Evolutionary conservation across 1,140 invertebrate species (phyloP).

Genomic region (Macrostomum lignano): DNA sequence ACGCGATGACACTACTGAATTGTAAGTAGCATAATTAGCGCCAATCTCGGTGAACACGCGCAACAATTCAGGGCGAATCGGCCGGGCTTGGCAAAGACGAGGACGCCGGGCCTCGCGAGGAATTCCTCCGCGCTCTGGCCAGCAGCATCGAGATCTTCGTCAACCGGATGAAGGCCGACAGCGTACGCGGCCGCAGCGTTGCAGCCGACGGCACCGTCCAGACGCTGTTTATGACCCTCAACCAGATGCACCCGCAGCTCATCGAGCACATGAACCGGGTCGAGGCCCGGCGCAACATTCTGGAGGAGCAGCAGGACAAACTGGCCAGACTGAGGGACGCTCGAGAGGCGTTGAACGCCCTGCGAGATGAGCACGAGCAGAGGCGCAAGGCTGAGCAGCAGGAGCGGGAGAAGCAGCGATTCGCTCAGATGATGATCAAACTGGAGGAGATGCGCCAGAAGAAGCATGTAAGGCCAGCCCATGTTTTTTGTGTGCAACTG

Average conservation of each 20-base stretch:
- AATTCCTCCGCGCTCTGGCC: conserved; percentile 41
- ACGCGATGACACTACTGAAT: too few species aligned
- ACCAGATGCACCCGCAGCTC: conserved; percentile 70
- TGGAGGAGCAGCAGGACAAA: conserved; percentile 75
- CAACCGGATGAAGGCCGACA: too few species aligned
- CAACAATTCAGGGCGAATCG: conserved; percentile 10
- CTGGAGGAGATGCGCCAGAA: too few species aligned
- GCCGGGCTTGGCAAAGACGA: conserved; percentile 37
- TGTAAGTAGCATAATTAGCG: too few species aligned
- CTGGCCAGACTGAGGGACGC: conserved; percentile 70
- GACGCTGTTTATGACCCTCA: conserved; percentile 77
- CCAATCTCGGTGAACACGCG: neutral
- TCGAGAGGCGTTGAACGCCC: conserved; percentile 64
- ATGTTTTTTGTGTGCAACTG: too few species aligned
- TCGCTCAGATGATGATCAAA: conserved; percentile 85
- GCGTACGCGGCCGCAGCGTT: conserved; percentile 62
- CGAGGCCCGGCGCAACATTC: conserved; percentile 31
- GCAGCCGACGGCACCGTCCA: conserved; percentile 89
- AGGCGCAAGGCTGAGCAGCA: conserved; percentile 55
- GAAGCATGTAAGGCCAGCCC: conserved; percentile 39
- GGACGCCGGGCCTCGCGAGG: conserved; percentile 44
- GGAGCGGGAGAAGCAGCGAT: conserved; percentile 42
- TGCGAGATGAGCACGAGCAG: conserved; percentile 73
- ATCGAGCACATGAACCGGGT: conserved; percentile 68
- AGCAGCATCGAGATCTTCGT: conserved; percentile 58